Conservation (phyloP, 2,888 invertebrate species). For the Drosophila tripunctata region DNA sequence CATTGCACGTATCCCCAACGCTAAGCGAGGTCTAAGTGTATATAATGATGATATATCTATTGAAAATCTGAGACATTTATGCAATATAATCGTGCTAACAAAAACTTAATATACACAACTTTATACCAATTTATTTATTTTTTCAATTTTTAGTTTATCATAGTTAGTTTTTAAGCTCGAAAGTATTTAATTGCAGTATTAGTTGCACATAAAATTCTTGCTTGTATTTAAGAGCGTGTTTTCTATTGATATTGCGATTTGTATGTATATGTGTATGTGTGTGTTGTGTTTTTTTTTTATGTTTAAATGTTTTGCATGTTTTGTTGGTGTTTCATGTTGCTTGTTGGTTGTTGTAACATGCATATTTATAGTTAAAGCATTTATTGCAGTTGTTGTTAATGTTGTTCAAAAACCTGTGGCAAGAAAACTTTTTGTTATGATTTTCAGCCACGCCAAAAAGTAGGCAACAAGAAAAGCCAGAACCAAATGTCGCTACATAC, state of each 20-base stretch:
- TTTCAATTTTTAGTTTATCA: too few relatives aligned
- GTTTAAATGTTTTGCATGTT: slow-evolving; percentile 14
- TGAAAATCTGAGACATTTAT: too few relatives aligned
- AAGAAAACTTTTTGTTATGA: slow-evolving; percentile 53
- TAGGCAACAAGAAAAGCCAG: slow-evolving; percentile 48
- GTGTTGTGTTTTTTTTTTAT: background rate
- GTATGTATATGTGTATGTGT: too few relatives aligned
- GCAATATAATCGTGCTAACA: too few relatives aligned
- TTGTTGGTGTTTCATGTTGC: background rate
- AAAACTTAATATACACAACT: too few relatives aligned
- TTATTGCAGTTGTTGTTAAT: slow-evolving; percentile 6
- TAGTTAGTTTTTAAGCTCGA: too few relatives aligned
- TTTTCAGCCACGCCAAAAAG: slow-evolving; percentile 55
- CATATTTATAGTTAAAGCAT: slow-evolving; percentile 44
- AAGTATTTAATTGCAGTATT: too few relatives aligned
- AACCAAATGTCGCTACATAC: slow-evolving; percentile 28
- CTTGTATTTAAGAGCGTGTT: background rate
- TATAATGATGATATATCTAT: too few relatives aligned
- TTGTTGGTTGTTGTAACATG: slow-evolving; percentile 12
- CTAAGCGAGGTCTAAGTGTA: too few relatives aligned
- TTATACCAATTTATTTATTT: too few relatives aligned
- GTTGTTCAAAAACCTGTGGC: slow-evolving; percentile 48
- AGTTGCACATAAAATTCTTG: background rate
- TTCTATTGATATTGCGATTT: background rate
- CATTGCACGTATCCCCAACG: too few relatives aligned